These are phyloP conservation scores for Gobionotothen gibberifrons DNA, from an alignment of 2,797 vertebrate genomes.

Conservation along the genomic window DNA sequence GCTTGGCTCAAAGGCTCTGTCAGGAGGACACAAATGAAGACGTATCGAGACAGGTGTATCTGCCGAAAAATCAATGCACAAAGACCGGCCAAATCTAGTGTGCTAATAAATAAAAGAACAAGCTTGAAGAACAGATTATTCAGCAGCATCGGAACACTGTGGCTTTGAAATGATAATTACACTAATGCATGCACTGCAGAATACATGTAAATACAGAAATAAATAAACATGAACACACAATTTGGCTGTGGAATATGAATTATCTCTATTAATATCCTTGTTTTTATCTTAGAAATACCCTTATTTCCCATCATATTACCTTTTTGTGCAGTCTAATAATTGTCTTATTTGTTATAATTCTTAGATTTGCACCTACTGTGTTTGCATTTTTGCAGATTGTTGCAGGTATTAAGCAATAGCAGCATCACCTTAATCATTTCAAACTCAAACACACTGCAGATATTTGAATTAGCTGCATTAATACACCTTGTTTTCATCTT, in stretches of 20 bases:
- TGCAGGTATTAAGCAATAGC: slow-evolving; percentile 46
- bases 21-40: slow-evolving; percentile 68
- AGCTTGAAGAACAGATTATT: slow-evolving; percentile 52
- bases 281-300: slow-evolving; percentile 16
- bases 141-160: slow-evolving; percentile 28
- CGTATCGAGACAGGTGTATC: slow-evolving; percentile 66
- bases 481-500: slow-evolving; percentile 17
- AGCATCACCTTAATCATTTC: slow-evolving; percentile 50
- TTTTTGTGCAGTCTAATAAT: not conserved
- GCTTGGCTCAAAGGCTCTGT: slow-evolving; percentile 56
- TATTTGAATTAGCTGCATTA: slow-evolving; percentile 43
- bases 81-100: slow-evolving; percentile 47
- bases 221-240: slow-evolving; percentile 55
- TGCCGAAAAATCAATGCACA: slow-evolving; percentile 51
- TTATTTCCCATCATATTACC: not conserved
- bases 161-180: slow-evolving; percentile 72
- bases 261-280: slow-evolving; percentile 18
- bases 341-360: slow-evolving; percentile 15
- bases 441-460: slow-evolving; percentile 53
- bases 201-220: slow-evolving; percentile 60
- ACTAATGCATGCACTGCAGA: slow-evolving; percentile 47
- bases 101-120: slow-evolving; percentile 42
- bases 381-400: slow-evolving; percentile 2
- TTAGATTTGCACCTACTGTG: slow-evolving; percentile 14
- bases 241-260: slow-evolving; percentile 42